Conservation (phyloP, 2,888 invertebrate species). For the Xanthia icteritia region DNA sequence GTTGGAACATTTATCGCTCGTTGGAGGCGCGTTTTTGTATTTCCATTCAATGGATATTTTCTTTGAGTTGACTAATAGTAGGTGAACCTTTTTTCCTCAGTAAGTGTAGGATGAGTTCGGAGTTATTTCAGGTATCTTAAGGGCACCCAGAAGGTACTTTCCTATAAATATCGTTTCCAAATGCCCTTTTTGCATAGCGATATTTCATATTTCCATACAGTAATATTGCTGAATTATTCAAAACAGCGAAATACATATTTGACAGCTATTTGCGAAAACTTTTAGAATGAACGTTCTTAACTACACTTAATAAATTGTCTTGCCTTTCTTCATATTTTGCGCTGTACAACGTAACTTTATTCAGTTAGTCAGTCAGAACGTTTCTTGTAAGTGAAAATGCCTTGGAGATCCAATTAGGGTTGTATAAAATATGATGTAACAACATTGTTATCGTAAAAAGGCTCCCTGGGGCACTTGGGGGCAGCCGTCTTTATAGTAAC, state of each 20-base stretch:
- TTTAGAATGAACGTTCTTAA: no score
- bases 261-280: no score
- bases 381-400: constrained; percentile 43
- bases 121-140: neutral
- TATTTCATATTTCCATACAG: no score
- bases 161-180: neutral
- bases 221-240: no score
- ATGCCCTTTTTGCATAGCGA: no score
- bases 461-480: constrained; percentile 11
- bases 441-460: constrained; percentile 46
- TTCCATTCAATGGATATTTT: constrained; percentile 25
- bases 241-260: no score
- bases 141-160: neutral
- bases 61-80: neutral
- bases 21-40: neutral
- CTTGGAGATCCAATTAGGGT: constrained; percentile 57
- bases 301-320: neutral
- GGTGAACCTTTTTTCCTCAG: neutral
- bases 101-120: neutral
- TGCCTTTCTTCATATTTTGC: neutral
- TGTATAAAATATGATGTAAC: constrained; percentile 52
- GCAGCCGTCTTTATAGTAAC: constrained; percentile 30
- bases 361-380: constrained; percentile 5
- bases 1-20: neutral
- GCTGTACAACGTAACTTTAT: constrained; percentile 2